Conservation (phyloP, 2,113 vertebrate species). For the Oxyruncus cristatus region DNA sequence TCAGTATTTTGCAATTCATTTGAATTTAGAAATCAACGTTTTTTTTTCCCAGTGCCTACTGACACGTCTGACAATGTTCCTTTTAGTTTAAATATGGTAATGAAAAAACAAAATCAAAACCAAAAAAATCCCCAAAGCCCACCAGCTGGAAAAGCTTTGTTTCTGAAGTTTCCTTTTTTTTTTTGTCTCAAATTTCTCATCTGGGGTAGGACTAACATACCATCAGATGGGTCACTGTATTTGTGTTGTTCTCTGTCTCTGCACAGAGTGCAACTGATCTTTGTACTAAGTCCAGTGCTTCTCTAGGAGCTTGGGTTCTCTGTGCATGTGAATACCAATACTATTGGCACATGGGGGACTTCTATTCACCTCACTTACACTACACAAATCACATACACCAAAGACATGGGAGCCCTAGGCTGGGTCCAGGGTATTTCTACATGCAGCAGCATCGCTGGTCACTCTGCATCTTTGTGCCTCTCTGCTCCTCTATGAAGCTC, state of each 20-base stretch:
- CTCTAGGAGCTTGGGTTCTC: not conserved
- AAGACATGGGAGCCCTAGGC: not conserved
- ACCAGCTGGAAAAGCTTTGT: not conserved
- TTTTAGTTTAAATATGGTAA: not conserved
- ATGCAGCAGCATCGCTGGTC: not conserved
- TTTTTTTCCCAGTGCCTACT: not conserved
- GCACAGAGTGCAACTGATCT: not conserved
- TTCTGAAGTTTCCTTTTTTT: not conserved
- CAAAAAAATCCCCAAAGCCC: not conserved
- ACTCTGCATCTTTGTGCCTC: not conserved
- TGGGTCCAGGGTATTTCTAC: not conserved
- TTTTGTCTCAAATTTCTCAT: not conserved
- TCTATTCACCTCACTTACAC: not conserved
- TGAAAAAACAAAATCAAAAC: not conserved
- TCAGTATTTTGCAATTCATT: not conserved
- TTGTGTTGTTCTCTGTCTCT: not conserved
- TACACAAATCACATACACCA: not conserved
- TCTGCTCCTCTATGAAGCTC: not conserved
- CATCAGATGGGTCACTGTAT: fast-evolving
- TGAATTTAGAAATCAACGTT: not conserved
- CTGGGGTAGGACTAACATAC: not conserved
- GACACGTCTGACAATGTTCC: not conserved
- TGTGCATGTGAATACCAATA: not conserved
- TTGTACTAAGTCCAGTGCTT: not conserved
- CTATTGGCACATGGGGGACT: not conserved